Conservation (phyloP, 2,888 invertebrate genomes). For the Amiota communis region DNA sequence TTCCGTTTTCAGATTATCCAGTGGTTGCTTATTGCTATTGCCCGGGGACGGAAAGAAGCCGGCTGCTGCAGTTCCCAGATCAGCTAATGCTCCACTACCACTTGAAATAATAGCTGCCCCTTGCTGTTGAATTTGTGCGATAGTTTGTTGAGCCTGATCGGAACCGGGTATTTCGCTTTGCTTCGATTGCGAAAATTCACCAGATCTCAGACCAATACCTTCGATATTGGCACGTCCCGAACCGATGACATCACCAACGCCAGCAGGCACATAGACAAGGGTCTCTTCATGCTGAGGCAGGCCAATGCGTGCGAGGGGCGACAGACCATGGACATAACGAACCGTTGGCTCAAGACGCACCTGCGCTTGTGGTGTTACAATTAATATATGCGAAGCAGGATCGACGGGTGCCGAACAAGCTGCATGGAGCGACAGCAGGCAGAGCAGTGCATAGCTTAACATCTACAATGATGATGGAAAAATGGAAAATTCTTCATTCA, state of each 20-base stretch:
- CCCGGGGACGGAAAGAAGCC: constrained; percentile 52
- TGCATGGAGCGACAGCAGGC: constrained; percentile 52
- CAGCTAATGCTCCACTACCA: constrained; percentile 47
- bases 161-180: constrained; percentile 35
- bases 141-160: constrained; percentile 52
- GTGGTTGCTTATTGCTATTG: constrained; percentile 44
- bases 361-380: constrained; percentile 72
- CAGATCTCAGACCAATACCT: background rate
- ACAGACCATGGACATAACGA: constrained; percentile 67
- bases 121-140: background rate
- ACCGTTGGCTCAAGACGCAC: constrained; percentile 68
- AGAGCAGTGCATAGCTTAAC: constrained; percentile 61
- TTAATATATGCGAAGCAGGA: constrained; percentile 67
- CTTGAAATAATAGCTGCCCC: constrained; percentile 55
- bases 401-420: constrained; percentile 56
- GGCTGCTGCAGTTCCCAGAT: constrained; percentile 56
- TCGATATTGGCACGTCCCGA: constrained; percentile 49
- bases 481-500: background rate
- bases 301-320: constrained; percentile 68
- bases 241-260: constrained; percentile 52
- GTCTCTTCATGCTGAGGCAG: constrained; percentile 68
- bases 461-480: constrained; percentile 47
- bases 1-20: constrained; percentile 50
- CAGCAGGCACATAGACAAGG: constrained; percentile 68
- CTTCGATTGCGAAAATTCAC: background rate